Base-by-base conservation (phyloP, 2,113 vertebrate species). In the Mastomys natalensis region DNA sequence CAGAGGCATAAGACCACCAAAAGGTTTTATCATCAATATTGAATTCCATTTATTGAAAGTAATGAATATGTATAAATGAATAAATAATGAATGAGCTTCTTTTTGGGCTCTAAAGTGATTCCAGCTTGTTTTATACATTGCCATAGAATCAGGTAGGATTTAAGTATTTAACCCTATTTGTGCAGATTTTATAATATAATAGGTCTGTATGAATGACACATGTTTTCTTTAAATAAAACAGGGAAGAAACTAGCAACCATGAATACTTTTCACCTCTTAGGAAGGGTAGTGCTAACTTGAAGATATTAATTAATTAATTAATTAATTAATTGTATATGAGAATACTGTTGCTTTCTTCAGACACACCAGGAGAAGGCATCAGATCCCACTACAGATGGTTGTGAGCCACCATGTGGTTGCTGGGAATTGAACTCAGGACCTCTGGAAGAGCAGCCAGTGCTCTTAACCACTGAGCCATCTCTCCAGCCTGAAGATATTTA, bases 51-150 rank as follows among this genome's bases (percentile, higher is more conserved):
- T 68, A 55, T 89, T 66, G 66, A 94, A 91, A 89, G 58, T 51
- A 94, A 92, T 87, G 45, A 37, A 48, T 74, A 92, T 94, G 29
- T 73, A 70, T 34, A 89, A 96, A 24, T 2, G 17, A 77, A 24
- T 90, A 85, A 95, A 87, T 93, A 74, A 43, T 17, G 34, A 96
- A 81, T 85, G n/a, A 91, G 66, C 21, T 34, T 64, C 91, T 93
- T 81, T 10, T 26, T 62, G 37, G 84, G 26, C 87, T 96, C 72
- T 70, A 26, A 58, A 86, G 92, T 77, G 29, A 92, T 58, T 86
- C 58, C 34, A 24, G 13, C 45, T 86, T 77, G 7, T 31, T 2
- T 86, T 7, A 84, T 43, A 62, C n/a, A 34, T 85, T 70, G 70
- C 80, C 53, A 58, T 43, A 74, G 11, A 62, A n/a, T 11, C 55